Base-by-base conservation (phyloP, 1,140 invertebrate genomes). In the Aphis gossypii region DNA sequence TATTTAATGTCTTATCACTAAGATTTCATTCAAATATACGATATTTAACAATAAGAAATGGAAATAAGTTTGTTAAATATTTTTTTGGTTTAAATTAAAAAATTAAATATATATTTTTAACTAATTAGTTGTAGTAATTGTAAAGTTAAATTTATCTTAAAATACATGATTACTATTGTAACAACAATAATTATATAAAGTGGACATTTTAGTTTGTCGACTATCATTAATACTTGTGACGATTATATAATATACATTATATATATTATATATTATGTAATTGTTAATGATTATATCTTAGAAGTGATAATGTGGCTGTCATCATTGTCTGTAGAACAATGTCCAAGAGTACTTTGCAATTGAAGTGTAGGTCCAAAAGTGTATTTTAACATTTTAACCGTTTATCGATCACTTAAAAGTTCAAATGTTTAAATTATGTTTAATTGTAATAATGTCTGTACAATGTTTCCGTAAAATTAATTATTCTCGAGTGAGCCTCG, bases 401-500 rank as follows among this genome's bases (percentile, higher is more conserved):
- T 48, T 51, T 14, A 48, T 48, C 46, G 86, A 87, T 87, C 86
- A n/a, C 46, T 87, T 48, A 5, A 51, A n/a, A 46, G 86, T 48
- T 87, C 14, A 87, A 87, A 87, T n/a, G 84, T 87, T 87, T 48
- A 48, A 21, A n/a, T n/a, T 46, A 11, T 48, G 7, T 87, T 48
- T 48, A 48, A 87, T 87, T 48, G 48, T 30, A 21, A 87, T 21
- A 48, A 87, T 51, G 9, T 60, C 51, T 41, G 38, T 90, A n/a
- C 23, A 44, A 44, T 90, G 89, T 90, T 90, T 41, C 48, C 25
- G 89, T 60, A 46, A 41, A 90, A 90, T 60, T 60, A 56, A 90
- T 60, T 90, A 60, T 90, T 90, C 41, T 90, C 35, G 11, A 60
- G 89, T 90, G n/a, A 38, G 41, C 60, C 30, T 76, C 60, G 14